phyloP scores from a whole-genome alignment of 2,113 vertebrate species.

The Panthera leo region DNA sequence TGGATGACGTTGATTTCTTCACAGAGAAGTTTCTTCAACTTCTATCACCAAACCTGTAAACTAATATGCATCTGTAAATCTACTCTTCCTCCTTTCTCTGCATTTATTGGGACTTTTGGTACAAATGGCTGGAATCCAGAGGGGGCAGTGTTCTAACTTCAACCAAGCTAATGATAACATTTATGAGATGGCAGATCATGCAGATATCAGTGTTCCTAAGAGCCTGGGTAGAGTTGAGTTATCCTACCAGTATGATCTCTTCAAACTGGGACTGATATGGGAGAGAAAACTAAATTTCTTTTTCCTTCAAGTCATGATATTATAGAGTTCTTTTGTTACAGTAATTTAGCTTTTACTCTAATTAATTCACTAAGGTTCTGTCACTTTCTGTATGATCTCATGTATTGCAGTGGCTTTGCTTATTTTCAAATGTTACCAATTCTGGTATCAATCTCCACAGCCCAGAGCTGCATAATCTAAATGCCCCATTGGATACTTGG shows the following conservation, averaged over 20 bases:
- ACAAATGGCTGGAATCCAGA: background rate
- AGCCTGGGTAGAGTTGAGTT: background rate
- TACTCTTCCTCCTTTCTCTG: background rate
- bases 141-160: background rate
- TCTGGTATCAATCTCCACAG: background rate
- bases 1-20: background rate
- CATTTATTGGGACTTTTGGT: background rate
- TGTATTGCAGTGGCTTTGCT: background rate
- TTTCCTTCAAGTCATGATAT: background rate
- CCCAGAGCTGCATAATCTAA: background rate
- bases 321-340: background rate
- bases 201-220: background rate
- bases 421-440: constrained; percentile 10
- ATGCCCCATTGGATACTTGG: background rate
- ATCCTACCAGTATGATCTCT: background rate
- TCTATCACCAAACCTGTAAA: background rate
- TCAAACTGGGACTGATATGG: background rate
- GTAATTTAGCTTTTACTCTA: background rate
- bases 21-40: background rate
- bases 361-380: background rate
- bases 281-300: background rate
- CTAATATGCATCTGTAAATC: background rate
- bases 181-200: background rate
- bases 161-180: background rate
- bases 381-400: background rate